Evolutionary conservation across 2,888 invertebrate species (phyloP).

Genomic region (Thysanoteuthis rhombus): DNA sequence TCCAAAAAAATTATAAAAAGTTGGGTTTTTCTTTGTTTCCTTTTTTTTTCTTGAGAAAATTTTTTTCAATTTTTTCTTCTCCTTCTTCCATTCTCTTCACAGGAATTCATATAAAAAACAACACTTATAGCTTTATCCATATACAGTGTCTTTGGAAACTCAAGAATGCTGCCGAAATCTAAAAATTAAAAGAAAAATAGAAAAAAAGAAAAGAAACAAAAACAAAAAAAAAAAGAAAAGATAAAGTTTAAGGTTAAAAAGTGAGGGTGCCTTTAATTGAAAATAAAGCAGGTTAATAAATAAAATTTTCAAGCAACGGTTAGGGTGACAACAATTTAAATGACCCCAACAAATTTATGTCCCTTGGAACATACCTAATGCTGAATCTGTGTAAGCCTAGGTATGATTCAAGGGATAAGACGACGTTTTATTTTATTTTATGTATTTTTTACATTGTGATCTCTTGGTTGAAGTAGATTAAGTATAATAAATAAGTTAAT

Average conservation of each 20-base stretch:
- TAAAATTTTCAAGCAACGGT: neutral
- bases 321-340: neutral
- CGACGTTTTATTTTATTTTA: no score
- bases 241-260: neutral
- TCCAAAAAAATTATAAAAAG: conserved; percentile 1
- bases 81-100: neutral
- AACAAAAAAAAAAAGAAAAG: neutral
- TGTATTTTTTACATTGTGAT: neutral
- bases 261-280: neutral
- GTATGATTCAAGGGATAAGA: neutral
- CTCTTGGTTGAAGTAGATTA: neutral
- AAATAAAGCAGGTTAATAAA: neutral
- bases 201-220: neutral
- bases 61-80: neutral
- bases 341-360: neutral
- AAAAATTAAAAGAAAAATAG: neutral
- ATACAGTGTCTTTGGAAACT: conserved; percentile 12
- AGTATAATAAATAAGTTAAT: neutral
- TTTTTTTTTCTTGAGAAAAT: neutral
- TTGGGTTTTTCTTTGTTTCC: neutral
- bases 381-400: neutral
- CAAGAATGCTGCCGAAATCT: conserved; percentile 12
- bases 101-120: neutral
- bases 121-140: neutral
- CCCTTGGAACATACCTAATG: neutral